phyloP scores from a whole-genome alignment of 2,113 vertebrate genomes.

The Myiozetetes cayanensis region DNA sequence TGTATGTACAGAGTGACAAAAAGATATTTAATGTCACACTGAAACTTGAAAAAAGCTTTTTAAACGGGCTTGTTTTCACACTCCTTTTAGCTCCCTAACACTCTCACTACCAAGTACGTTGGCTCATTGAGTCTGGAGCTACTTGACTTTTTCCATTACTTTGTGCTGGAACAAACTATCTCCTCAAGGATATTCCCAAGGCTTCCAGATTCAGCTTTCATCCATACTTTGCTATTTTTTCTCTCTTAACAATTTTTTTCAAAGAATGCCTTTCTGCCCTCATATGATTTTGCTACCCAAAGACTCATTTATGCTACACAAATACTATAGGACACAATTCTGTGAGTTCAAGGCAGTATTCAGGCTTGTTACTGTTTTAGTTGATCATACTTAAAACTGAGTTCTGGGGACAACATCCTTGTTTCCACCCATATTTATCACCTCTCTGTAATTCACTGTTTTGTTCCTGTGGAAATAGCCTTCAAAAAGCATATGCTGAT shows the following conservation, averaged over 20 bases:
- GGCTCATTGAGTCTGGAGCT: background rate
- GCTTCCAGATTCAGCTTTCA: background rate
- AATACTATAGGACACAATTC: background rate
- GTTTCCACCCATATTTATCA: background rate
- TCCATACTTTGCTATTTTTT: background rate
- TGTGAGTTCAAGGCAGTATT: background rate
- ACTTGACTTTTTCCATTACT: background rate
- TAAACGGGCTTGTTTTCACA: background rate
- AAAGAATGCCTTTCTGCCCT: background rate
- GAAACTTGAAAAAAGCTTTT: background rate
- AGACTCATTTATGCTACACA: background rate
- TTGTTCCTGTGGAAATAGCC: background rate
- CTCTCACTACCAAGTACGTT: background rate
- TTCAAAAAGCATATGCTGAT: background rate
- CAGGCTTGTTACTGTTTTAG: background rate
- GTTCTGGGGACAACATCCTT: background rate
- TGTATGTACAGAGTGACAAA: background rate
- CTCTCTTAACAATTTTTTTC: background rate
- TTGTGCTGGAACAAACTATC: background rate
- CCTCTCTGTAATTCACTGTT: background rate
- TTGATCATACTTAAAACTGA: background rate
- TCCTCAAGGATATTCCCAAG: background rate
- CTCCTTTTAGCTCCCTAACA: background rate
- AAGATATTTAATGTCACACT: background rate
- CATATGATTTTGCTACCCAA: background rate